Conservation (phyloP, 2,797 vertebrate species). For the Premnoplex brunnescens region DNA sequence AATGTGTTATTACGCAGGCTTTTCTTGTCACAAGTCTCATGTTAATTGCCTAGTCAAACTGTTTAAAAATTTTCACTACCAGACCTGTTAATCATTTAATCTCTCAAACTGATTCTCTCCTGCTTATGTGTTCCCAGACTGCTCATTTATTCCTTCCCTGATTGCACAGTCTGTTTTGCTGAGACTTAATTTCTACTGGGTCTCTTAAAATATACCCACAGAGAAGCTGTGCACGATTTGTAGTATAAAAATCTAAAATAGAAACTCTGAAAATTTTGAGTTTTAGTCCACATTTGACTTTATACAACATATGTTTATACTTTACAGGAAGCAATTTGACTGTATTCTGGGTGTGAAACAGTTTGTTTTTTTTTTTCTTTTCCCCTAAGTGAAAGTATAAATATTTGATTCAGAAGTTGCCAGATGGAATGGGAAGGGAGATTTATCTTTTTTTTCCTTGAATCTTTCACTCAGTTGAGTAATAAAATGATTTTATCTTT, state of each 20-base stretch:
- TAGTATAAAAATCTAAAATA: neutral
- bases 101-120: neutral
- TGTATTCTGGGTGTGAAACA: neutral
- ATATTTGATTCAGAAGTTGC: neutral
- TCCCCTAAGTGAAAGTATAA: neutral
- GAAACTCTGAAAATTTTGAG: neutral
- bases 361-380: neutral
- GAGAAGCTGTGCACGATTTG: neutral
- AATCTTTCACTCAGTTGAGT: neutral
- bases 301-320: neutral
- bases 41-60: neutral
- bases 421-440: neutral
- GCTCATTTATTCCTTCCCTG: constrained; percentile 38
- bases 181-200: neutral
- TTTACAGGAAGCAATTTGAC: neutral
- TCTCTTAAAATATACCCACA: constrained; percentile 24
- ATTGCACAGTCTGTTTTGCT: constrained; percentile 38
- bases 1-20: neutral
- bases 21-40: neutral
- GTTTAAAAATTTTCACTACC: neutral
- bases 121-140: neutral
- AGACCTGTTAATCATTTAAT: neutral
- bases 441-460: neutral
- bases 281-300: neutral
- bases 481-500: neutral